phyloP scores from a whole-genome alignment of 2,888 invertebrate genomes.

The Lycaena phlaeas region DNA sequence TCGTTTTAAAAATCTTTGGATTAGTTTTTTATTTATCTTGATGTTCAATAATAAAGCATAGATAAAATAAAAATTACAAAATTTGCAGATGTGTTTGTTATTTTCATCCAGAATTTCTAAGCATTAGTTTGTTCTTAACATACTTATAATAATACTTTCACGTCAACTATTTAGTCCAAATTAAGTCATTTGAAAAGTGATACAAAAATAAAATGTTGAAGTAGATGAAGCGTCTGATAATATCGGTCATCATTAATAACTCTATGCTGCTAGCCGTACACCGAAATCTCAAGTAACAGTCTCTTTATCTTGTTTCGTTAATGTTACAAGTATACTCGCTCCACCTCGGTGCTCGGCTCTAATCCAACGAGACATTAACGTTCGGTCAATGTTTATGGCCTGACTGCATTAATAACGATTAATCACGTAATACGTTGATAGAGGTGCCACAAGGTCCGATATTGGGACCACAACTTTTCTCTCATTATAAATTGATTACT shows the following conservation, averaged over 20 bases:
- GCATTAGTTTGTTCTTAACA: too few species aligned
- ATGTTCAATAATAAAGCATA: too few species aligned
- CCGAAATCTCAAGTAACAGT: slow-evolving; percentile 9
- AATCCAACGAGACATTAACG: slow-evolving; percentile 46
- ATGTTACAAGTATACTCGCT: slow-evolving; percentile 19
- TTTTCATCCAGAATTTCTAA: too few species aligned
- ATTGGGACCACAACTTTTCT: slow-evolving; percentile 24
- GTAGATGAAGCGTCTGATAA: slow-evolving; percentile 1
- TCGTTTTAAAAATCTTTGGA: too few species aligned
- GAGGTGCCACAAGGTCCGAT: slow-evolving; percentile 35
- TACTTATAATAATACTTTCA: too few species aligned
- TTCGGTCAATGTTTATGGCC: slow-evolving; percentile 35
- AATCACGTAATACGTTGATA: slow-evolving; percentile 43
- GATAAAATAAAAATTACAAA: too few species aligned
- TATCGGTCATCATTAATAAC: slow-evolving; percentile 4
- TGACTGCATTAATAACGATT: slow-evolving; percentile 45
- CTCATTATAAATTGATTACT: slow-evolving; percentile 29
- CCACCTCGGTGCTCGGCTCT: slow-evolving; percentile 33
- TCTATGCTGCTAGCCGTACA: neutral
- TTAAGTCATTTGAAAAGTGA: neutral
- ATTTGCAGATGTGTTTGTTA: too few species aligned
- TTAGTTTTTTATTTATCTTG: too few species aligned
- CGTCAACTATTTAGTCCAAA: too few species aligned
- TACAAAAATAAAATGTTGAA: slow-evolving; percentile 4
- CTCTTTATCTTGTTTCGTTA: slow-evolving; percentile 14